phyloP scores from a whole-genome alignment of 2,888 invertebrate genomes.

The Yponomeuta evonymella region DNA sequence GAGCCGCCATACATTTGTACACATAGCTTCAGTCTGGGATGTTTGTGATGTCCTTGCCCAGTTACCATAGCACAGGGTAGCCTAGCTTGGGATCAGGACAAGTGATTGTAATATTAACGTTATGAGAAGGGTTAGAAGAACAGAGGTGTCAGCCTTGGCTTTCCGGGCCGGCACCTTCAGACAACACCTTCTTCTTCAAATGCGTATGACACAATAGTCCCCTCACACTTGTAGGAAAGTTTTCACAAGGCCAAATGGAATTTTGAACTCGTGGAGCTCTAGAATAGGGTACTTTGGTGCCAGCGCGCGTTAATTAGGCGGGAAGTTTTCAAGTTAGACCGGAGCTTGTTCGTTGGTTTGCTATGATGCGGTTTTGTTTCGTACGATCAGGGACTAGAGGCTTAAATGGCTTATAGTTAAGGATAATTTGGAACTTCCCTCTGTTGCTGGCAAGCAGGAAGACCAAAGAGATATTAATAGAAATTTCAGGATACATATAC shows the following conservation, averaged over 20 bases:
- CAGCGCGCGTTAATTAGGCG: slow-evolving; percentile 7
- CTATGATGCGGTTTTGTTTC: slow-evolving; percentile 6
- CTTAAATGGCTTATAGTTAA: neutral
- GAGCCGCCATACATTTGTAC: too few relatives aligned
- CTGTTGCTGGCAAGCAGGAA: neutral
- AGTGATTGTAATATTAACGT: too few relatives aligned
- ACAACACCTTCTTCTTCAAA: neutral
- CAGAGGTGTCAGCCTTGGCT: neutral
- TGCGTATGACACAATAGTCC: neutral
- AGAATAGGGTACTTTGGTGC: neutral
- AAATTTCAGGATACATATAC: too few relatives aligned
- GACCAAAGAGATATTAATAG: too few relatives aligned
- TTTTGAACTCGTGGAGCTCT: neutral
- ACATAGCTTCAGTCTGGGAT: too few relatives aligned
- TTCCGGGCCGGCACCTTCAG: neutral
- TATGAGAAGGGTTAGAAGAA: too few relatives aligned
- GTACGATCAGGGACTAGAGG: neutral
- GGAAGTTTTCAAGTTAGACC: slow-evolving; percentile 6
- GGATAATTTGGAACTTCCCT: neutral
- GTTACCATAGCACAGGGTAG: too few relatives aligned
- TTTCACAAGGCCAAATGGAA: neutral
- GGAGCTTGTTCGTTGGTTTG: neutral
- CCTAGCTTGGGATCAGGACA: too few relatives aligned
- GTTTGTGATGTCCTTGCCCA: too few relatives aligned
- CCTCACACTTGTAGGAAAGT: neutral